These are phyloP conservation scores for Ctena decussata DNA, from an alignment of 2,888 invertebrate species.

Conservation along the genomic window DNA sequence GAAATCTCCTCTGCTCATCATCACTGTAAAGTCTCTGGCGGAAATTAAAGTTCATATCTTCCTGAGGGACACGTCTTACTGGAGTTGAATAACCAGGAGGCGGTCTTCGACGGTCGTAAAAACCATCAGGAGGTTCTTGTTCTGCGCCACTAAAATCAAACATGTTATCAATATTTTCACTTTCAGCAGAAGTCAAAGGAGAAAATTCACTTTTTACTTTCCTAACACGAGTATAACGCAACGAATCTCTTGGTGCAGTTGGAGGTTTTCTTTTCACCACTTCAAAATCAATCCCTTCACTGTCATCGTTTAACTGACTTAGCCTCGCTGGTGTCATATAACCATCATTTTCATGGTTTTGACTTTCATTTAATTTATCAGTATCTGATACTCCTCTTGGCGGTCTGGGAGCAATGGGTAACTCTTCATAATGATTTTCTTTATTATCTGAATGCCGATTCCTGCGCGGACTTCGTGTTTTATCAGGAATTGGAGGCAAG, in stretches of 20 bases:
- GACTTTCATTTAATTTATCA: slow-evolving; percentile 24
- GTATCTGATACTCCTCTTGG: slow-evolving; percentile 48
- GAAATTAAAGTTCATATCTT: neutral
- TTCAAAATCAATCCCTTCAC: slow-evolving; percentile 54
- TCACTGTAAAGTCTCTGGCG: slow-evolving; percentile 23
- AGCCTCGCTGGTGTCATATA: slow-evolving; percentile 80
- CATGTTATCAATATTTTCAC: slow-evolving; percentile 63
- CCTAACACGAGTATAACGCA: slow-evolving; percentile 58
- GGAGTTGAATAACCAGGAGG: neutral
- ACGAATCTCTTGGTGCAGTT: slow-evolving; percentile 67
- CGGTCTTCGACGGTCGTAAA: slow-evolving; percentile 42
- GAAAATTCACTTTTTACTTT: slow-evolving; percentile 69
- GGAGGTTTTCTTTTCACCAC: slow-evolving; percentile 75
- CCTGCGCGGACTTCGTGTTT: slow-evolving; percentile 46
- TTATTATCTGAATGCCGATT: slow-evolving; percentile 48
- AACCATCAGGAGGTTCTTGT: neutral
- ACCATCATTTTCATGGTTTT: slow-evolving; percentile 71
- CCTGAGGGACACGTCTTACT: neutral
- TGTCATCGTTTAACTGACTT: slow-evolving; percentile 45
- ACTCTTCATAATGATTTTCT: slow-evolving; percentile 80
- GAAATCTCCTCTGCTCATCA: slow-evolving; percentile 42
- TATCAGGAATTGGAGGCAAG: slow-evolving; percentile 79
- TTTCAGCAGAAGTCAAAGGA: slow-evolving; percentile 18
- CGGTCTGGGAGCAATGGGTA: slow-evolving; percentile 79
- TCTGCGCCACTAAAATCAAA: slow-evolving; percentile 64